Conservation (phyloP, 2,113 vertebrate genomes). For the Anthoscopus minutus region DNA sequence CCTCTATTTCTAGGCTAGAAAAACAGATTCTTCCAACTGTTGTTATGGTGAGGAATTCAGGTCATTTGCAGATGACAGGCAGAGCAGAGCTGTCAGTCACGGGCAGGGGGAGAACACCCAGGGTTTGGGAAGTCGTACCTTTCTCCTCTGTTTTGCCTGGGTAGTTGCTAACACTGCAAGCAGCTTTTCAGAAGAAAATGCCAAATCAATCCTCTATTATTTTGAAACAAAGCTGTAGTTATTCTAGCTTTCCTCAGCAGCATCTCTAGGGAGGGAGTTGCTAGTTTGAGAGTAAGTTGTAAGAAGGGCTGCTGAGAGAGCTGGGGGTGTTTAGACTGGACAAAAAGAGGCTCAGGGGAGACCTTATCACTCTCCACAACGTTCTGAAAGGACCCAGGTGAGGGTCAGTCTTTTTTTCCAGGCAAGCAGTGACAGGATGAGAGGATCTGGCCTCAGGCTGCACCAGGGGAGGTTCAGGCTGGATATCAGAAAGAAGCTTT, state of each 20-base stretch:
- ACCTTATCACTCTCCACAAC: neutral
- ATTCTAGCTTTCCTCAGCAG: neutral
- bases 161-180: neutral
- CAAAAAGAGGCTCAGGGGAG: neutral
- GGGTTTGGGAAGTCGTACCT: neutral
- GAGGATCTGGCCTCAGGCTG: neutral
- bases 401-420: neutral
- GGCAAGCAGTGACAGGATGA: neutral
- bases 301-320: neutral
- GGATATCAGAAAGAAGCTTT: neutral
- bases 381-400: neutral
- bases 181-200: neutral
- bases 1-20: neutral
- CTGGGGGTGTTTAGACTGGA: neutral
- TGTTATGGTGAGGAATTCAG: neutral
- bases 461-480: neutral
- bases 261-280: neutral
- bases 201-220: neutral
- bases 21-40: slow-evolving; percentile 37
- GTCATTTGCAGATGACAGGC: neutral
- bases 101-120: neutral
- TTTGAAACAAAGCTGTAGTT: neutral
- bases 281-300: neutral
- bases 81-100: neutral
- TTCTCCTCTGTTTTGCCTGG: neutral